These are phyloP conservation scores for Pegoplata infirma DNA, from an alignment of 2,888 invertebrate genomes.

Conservation along the genomic window DNA sequence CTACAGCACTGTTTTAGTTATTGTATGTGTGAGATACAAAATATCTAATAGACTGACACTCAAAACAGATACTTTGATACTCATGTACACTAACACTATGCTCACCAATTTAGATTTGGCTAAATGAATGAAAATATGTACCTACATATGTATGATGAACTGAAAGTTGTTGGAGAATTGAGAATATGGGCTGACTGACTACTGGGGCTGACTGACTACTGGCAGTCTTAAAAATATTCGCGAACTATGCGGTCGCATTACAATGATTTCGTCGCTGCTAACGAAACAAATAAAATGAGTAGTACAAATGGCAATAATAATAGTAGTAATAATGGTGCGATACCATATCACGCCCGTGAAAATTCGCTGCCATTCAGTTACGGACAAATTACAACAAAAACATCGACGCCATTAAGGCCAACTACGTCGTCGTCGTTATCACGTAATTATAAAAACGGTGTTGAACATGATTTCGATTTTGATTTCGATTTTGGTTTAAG, in stretches of 20 bases:
- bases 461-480: conserved; percentile 70
- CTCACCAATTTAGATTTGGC: conserved; percentile 37
- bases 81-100: conserved; percentile 14
- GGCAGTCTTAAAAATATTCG: conserved; percentile 77
- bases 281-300: conserved; percentile 67
- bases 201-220: no score
- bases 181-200: no score
- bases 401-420: conserved; percentile 70
- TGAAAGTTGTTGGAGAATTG: conserved; percentile 61
- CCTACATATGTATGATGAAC: no score
- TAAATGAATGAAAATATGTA: conserved; percentile 52
- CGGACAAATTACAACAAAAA: conserved; percentile 82
- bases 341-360: conserved; percentile 94
- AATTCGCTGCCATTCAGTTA: conserved; percentile 94
- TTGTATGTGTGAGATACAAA: conserved; percentile 33
- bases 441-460: conserved; percentile 63
- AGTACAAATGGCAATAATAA: conserved; percentile 66
- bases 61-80: conserved; percentile 35
- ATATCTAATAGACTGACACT: conserved; percentile 16
- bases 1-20: conserved; percentile 33
- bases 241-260: conserved; percentile 77
- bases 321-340: conserved; percentile 74
- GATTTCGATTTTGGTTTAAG: conserved; percentile 66
- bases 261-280: conserved; percentile 72
- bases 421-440: conserved; percentile 50